A percentile compares a stretch with the other conserved stretches of the same genome.
phyloP scores from a whole-genome alignment of 1,140 invertebrate genomes.

The Drosophila murphyi region DNA sequence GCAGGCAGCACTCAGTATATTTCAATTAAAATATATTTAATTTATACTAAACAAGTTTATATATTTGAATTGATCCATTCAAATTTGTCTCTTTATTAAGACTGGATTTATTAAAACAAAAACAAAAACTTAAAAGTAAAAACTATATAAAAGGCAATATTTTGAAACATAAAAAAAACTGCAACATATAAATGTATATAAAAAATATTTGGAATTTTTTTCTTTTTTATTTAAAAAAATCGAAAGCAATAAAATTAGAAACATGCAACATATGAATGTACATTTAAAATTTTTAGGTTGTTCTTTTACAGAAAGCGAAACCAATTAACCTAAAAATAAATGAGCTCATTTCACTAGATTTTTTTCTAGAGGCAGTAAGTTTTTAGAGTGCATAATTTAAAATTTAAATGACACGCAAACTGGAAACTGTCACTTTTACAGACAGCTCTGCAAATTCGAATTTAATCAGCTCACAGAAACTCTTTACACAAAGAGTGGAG shows the following conservation, averaged over 20 bases:
- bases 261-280: no score
- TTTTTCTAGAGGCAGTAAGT: no score
- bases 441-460: background rate
- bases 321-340: background rate
- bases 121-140: background rate
- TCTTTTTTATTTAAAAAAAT: no score
- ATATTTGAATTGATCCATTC: background rate
- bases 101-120: no score
- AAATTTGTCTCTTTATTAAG: no score
- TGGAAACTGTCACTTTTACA: background rate
- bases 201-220: no score
- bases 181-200: background rate
- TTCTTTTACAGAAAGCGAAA: no score
- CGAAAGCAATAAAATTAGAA: no score
- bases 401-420: background rate
- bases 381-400: background rate
- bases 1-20: no score
- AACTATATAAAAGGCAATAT: background rate
- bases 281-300: no score
- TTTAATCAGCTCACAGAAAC: background rate
- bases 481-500: constrained; percentile 9
- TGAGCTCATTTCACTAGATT: no score
- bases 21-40: no score
- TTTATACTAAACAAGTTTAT: background rate
- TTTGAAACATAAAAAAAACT: background rate